Percentiles rank a stretch among this genome's conserved stretches.
phyloP scores from a whole-genome alignment of 2,888 invertebrate species.

The Xanthostigma xanthostigma region DNA sequence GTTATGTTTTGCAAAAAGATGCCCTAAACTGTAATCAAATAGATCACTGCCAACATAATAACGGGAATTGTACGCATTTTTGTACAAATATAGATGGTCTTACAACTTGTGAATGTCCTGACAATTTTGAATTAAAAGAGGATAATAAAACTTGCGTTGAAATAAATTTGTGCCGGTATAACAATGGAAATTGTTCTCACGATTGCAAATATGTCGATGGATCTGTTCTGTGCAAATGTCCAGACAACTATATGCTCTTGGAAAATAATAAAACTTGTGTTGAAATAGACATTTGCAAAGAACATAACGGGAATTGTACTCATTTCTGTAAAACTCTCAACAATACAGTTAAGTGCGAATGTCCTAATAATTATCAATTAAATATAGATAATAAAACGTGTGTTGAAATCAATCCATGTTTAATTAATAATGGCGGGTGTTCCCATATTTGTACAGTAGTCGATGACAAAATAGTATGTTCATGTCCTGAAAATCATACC shows the following conservation, averaged over 20 bases:
- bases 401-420: slow-evolving; percentile 15
- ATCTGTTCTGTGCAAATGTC: slow-evolving; percentile 36
- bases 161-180: not conserved
- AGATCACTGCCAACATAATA: slow-evolving; percentile 32
- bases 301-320: slow-evolving; percentile 20
- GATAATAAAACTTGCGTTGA: not conserved
- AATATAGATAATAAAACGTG: slow-evolving; percentile 23
- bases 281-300: slow-evolving; percentile 19
- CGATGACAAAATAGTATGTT: not conserved
- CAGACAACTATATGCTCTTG: slow-evolving; percentile 26
- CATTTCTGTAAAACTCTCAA: not conserved
- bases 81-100: slow-evolving; percentile 22
- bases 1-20: slow-evolving; percentile 21
- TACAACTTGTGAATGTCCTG: slow-evolving; percentile 33
- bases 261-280: slow-evolving; percentile 14
- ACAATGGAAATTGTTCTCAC: not conserved
- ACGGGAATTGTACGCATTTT: slow-evolving; percentile 36
- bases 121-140: slow-evolving; percentile 20
- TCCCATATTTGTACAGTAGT: slow-evolving; percentile 21
- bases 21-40: slow-evolving; percentile 21
- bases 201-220: slow-evolving; percentile 21
- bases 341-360: too few relatives aligned
- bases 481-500: too few relatives aligned
- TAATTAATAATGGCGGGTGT: slow-evolving; percentile 13
- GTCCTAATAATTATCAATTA: slow-evolving; percentile 14